Conservation (phyloP, 2,797 vertebrate genomes). For the Parambassis ranga region DNA sequence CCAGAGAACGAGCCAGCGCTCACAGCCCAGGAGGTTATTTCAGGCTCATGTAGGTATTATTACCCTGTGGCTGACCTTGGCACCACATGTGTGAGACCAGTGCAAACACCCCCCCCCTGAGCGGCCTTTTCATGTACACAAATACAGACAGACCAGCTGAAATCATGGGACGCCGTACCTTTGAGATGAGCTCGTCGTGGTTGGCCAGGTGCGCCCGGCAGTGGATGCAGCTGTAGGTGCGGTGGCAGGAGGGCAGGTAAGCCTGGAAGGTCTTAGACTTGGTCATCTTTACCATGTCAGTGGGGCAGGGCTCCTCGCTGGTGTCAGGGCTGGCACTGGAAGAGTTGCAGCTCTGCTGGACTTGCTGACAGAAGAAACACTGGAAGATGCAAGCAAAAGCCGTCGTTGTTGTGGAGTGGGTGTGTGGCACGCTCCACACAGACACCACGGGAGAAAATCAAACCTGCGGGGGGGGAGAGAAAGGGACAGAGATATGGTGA, state of each 20-base stretch:
- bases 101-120: not conserved
- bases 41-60: not conserved
- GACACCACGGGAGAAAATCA: constrained; percentile 86
- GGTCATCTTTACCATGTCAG: constrained; percentile 99
- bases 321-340: constrained; percentile 89
- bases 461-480: constrained; percentile 77
- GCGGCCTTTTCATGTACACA: not conserved
- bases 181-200: constrained; percentile 98
- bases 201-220: constrained; percentile 99
- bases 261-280: constrained; percentile 99
- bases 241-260: constrained; percentile 93
- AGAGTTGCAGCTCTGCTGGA: constrained; percentile 90
- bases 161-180: constrained; percentile 76
- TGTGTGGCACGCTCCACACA: constrained; percentile 95
- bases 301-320: constrained; percentile 84
- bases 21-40: not conserved
- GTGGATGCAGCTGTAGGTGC: constrained; percentile 98
- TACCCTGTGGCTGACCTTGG: not conserved
- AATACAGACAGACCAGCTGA: not conserved
- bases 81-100: not conserved
- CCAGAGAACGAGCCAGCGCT: not conserved
- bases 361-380: constrained; percentile 97
- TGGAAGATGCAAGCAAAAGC: constrained; percentile 96
- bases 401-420: constrained; percentile 92
- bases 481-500: constrained; percentile 5